A percentile compares a stretch with the other conserved stretches of the same genome.
phyloP scores from a whole-genome alignment of 2,113 vertebrate species.

The Centropus bengalensis region DNA sequence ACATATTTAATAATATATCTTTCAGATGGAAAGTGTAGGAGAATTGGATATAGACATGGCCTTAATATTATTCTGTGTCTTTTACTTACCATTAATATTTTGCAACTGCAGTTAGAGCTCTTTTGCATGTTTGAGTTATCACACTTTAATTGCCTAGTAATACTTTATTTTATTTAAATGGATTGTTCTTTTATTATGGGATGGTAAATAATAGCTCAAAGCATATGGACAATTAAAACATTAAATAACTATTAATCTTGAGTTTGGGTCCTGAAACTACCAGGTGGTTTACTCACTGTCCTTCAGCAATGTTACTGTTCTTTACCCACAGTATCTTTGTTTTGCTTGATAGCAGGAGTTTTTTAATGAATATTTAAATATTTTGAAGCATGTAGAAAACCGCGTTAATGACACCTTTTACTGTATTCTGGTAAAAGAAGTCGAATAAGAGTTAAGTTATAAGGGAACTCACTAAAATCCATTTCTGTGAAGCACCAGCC shows the following conservation, averaged over 20 bases:
- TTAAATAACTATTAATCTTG: not conserved
- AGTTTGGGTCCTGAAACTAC: not conserved
- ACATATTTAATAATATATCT: constrained; percentile 50
- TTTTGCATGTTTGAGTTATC: constrained; percentile 11
- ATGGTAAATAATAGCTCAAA: not conserved
- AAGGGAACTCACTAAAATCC: not conserved
- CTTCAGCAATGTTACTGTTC: not conserved
- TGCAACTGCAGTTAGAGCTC: constrained; percentile 1
- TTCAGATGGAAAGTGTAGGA: constrained; percentile 41
- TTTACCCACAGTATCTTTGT: not conserved
- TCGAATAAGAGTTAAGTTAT: not conserved
- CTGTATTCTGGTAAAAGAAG: not conserved
- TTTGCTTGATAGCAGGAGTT: not conserved
- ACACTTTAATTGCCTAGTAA: not conserved
- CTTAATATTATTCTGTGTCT: constrained; percentile 43
- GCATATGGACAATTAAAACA: not conserved
- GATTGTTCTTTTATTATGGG: constrained; percentile 9
- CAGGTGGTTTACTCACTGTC: not conserved
- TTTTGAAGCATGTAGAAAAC: not conserved
- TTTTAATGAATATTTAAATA: not conserved
- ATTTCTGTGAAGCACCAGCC: not conserved
- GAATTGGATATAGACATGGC: constrained; percentile 20
- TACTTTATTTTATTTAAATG: constrained; percentile 28
- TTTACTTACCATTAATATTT: constrained; percentile 40
- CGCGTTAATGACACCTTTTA: not conserved